Percentiles rank a stretch among this genome's conserved stretches.
Conservation (phyloP, 2,888 invertebrate species). For the Neoitamus cyanurus region DNA sequence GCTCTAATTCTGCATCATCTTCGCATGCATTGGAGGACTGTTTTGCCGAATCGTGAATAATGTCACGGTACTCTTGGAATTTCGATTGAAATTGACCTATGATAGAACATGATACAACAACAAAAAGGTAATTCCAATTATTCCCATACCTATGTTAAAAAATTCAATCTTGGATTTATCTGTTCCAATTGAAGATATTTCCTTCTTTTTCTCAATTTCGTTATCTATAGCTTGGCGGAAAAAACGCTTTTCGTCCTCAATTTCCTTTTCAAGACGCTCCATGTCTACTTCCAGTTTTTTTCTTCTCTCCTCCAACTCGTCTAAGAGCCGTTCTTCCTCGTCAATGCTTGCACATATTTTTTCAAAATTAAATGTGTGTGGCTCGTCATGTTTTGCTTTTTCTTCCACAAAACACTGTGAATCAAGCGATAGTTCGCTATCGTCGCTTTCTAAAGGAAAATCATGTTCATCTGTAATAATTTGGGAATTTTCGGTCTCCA, state of each 20-base stretch:
- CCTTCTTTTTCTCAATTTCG: constrained; percentile 42
- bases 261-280: constrained; percentile 47
- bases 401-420: neutral
- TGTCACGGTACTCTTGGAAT: constrained; percentile 44
- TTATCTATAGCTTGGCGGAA: constrained; percentile 45
- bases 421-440: neutral
- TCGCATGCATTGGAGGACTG: neutral
- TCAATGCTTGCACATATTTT: constrained; percentile 48
- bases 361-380: neutral
- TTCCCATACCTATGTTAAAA: neutral
- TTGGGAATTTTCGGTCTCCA: neutral
- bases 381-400: neutral
- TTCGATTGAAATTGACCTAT: constrained; percentile 38
- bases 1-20: constrained; percentile 46
- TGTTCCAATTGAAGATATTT: neutral
- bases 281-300: constrained; percentile 48
- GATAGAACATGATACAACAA: neutral
- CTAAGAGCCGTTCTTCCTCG: constrained; percentile 45
- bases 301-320: constrained; percentile 42
- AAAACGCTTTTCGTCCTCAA: constrained; percentile 47
- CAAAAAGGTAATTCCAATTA: neutral
- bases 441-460: neutral
- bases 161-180: neutral
- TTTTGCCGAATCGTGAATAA: constrained; percentile 13
- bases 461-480: neutral